These are phyloP conservation scores for Entelurus aequoreus DNA, from an alignment of 2,113 vertebrate species.

Conservation along the genomic window DNA sequence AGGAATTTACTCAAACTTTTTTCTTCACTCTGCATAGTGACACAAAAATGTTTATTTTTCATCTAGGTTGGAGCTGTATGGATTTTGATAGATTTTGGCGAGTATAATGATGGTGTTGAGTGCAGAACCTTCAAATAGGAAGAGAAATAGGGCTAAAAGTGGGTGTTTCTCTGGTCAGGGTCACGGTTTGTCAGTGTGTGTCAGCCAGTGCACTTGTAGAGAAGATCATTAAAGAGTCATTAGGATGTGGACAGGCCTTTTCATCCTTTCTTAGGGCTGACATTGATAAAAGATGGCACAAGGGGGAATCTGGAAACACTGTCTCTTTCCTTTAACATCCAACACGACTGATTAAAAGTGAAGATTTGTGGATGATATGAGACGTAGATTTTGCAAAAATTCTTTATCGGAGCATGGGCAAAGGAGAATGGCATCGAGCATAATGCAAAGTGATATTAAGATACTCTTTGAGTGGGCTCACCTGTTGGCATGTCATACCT, in stretches of 20 bases:
- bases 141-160: constrained; percentile 42
- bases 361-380: constrained; percentile 43
- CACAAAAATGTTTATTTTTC: constrained; percentile 44
- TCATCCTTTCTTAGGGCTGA: constrained; percentile 27
- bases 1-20: constrained; percentile 44
- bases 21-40: constrained; percentile 29
- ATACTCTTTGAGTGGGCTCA: constrained; percentile 20
- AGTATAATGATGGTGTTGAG: constrained; percentile 33
- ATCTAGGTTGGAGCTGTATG: constrained; percentile 15
- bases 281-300: constrained; percentile 45
- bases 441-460: constrained; percentile 30
- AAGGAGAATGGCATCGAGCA: constrained; percentile 14
- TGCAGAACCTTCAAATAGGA: constrained; percentile 45
- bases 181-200: constrained; percentile 53
- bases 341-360: constrained; percentile 42
- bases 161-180: constrained; percentile 62
- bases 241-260: constrained; percentile 52
- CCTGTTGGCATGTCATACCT: constrained; percentile 31
- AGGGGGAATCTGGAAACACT: constrained; percentile 27
- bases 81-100: constrained; percentile 24
- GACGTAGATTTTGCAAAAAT: constrained; percentile 34
- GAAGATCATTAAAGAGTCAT: constrained; percentile 60
- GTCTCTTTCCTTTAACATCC: constrained; percentile 31
- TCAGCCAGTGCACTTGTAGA: constrained; percentile 45
- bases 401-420: background rate